These are phyloP conservation scores for Megaptera novaeangliae DNA, from an alignment of 2,113 vertebrate species.

Conservation along the genomic window DNA sequence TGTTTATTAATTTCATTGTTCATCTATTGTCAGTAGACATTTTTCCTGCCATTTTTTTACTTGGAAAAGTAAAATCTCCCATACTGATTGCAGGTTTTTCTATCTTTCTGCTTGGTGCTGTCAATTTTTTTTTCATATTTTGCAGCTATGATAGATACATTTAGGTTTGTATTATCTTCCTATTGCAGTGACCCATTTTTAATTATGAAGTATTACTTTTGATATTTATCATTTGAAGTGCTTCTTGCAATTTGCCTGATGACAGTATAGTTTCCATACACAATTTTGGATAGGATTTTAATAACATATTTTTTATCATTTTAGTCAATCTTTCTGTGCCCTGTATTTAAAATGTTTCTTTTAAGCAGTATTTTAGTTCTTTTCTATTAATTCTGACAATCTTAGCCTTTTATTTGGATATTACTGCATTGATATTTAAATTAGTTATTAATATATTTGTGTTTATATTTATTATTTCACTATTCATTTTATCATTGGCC, in stretches of 20 bases:
- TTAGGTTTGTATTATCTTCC: background rate
- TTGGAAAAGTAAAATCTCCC: background rate
- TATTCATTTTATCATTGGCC: background rate
- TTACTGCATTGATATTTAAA: background rate
- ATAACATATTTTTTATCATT: background rate
- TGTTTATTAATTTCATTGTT: background rate
- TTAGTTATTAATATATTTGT: background rate
- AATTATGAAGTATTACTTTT: background rate
- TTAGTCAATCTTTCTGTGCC: background rate
- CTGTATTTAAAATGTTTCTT: background rate
- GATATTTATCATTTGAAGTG: background rate
- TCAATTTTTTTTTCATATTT: background rate
- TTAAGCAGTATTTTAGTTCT: background rate
- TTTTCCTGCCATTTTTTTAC: background rate
- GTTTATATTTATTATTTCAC: background rate
- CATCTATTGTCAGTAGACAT: background rate
- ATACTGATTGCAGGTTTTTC: background rate
- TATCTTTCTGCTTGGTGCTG: background rate
- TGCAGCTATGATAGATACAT: background rate
- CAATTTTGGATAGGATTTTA: background rate
- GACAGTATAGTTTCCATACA: background rate
- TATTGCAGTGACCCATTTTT: background rate
- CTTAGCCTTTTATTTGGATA: background rate
- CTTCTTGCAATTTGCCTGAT: background rate
- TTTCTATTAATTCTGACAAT: background rate